Evolutionary conservation across 2,113 vertebrate genomes (phyloP).

Genomic region (Chlorodrepanis virens): DNA sequence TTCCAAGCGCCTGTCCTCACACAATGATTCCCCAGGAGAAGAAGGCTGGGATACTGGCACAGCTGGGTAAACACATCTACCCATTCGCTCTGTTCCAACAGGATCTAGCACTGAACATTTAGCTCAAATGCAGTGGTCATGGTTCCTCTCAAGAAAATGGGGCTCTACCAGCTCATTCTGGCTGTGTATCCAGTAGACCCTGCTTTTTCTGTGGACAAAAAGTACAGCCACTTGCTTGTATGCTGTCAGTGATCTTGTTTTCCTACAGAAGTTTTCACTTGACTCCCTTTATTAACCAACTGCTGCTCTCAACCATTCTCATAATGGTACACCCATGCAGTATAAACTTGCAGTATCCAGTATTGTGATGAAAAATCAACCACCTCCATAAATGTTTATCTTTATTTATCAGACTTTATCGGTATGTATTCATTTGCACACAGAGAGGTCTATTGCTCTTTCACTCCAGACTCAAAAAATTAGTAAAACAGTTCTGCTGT

Average conservation of each 20-base stretch:
- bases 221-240: not conserved
- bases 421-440: not conserved
- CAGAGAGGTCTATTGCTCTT: not conserved
- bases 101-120: not conserved
- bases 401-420: not conserved
- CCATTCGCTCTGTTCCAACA: not conserved
- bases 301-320: not conserved
- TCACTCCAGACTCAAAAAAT: not conserved
- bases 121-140: not conserved
- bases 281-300: not conserved
- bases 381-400: not conserved
- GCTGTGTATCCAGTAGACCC: not conserved
- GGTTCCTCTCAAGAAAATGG: not conserved
- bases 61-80: not conserved
- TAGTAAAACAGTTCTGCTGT: not conserved
- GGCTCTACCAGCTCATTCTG: not conserved
- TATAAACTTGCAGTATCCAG: not conserved
- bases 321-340: not conserved
- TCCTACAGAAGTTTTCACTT: not conserved
- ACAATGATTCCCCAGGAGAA: not conserved
- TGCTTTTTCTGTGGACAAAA: not conserved
- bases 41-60: accelerated
- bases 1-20: accelerated
- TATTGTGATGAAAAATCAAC: not conserved
- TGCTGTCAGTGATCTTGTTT: not conserved